Evolutionary conservation across 2,888 invertebrate genomes (phyloP), one percentile per base, ranked within the genome.

Genomic region (Lepidochrysops patricia): DNA sequence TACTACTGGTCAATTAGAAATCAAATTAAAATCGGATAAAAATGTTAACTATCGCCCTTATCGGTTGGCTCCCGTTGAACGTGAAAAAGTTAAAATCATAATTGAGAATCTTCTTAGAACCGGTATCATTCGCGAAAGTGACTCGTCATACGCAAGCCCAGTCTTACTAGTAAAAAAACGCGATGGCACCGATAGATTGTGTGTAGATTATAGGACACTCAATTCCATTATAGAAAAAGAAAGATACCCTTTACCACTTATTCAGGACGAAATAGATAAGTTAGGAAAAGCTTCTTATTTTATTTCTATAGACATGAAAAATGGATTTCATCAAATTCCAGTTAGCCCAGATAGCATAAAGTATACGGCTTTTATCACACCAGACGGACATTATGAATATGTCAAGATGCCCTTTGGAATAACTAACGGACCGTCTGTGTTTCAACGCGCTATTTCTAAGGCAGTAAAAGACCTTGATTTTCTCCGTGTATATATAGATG

Each of bases 331-430:
- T 25, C 64, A 66, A 27, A 62, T 67, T 2, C 64, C 66, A 0
- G 59, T 67, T 2, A 19, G 58, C 0, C 2, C 48, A 26, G 56
- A 64, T 0, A 64, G 61, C 2, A 62, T 37, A 3, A 67, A 66
- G 35, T 67, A 64, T 25, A 67, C 67, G 0, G 61, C 66, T 1
- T 67, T 67, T 52, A 60, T 62, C 0, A 62, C 64, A 7, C 57
- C 37, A 9, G 27, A 57, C 12, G 32, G 57, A 1, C 57, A 58
- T 27, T 15, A 29, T 4, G 61, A 61, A 12, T 61, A 49, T 49
- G 5, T 62, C 1, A 64, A 65, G 59, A 67, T 69, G 67, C 66
- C 67, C 1, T 69, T 66, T 57, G 68, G 66, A 6, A 63, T 68
- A 34, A 63, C 63, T 52, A 67, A 67, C 57, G 67, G 64, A 1